These are phyloP conservation scores for Micronycteris hirsuta DNA, from an alignment of 2,113 vertebrate species.

Conservation along the genomic window DNA sequence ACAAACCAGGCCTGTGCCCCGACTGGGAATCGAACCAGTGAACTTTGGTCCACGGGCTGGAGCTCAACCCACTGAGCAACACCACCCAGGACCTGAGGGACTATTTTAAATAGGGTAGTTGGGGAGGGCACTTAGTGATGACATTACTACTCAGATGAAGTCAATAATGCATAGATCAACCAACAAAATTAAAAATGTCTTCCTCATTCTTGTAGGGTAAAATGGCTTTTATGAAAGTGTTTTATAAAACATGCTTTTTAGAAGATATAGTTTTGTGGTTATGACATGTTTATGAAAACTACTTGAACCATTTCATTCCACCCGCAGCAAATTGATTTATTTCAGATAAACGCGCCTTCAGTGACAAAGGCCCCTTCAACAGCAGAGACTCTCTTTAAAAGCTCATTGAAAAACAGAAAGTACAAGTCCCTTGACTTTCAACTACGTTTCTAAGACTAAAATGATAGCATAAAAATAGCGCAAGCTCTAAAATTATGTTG, in stretches of 20 bases:
- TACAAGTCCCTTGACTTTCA: conserved; percentile 46
- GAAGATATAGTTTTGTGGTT: neutral
- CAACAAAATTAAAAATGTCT: neutral
- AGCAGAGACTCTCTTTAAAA: conserved; percentile 53
- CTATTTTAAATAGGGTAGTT: neutral
- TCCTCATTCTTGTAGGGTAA: neutral
- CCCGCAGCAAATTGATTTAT: conserved; percentile 42
- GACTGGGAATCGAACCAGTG: no score
- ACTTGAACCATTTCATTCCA: neutral
- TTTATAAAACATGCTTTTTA: neutral
- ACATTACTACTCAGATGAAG: neutral
- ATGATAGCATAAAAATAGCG: conserved; percentile 55
- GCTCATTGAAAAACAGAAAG: conserved; percentile 28
- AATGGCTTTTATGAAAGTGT: neutral
- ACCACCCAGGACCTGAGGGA: neutral
- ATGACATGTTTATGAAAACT: neutral
- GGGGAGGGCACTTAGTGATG: neutral
- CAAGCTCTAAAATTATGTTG: conserved; percentile 56
- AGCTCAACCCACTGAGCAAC: no score
- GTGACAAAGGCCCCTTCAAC: conserved; percentile 48
- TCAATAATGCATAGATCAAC: neutral
- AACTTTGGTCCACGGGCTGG: no score
- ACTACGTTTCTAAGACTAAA: conserved; percentile 50
- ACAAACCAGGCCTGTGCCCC: no score
- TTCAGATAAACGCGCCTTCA: conserved; percentile 28